Evolutionary conservation across 1,140 invertebrate species (phyloP), one percentile per base, ranked within the genome.

Genomic region (Euura lappo): DNA sequence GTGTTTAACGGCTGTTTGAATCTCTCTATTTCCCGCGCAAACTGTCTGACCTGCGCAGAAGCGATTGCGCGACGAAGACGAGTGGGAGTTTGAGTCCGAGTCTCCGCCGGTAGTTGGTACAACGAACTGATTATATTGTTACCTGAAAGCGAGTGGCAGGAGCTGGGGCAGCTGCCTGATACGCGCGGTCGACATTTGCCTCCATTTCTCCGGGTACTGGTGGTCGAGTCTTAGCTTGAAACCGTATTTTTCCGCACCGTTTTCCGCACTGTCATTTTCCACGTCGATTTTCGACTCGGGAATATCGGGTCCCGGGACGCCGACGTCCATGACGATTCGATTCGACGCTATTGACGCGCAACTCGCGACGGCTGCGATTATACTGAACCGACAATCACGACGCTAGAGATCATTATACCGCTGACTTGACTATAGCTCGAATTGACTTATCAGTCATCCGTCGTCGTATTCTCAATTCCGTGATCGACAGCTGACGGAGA

Each of bases 191-290:
- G 91, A 85, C 79, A 91, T 90, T 79, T 94, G 93, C 75, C 91
- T 90, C 80, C 93, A 91, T 85, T 92, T 92, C 80, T 95, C 90
- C 10, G 92, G 90, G 89, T 92, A 96, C 76, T 91, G 88, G 88
- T 96, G 93, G 85, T 95, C 90, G 75, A 96, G 87, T 76, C 89
- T 89, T 70, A 95, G 86, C 84, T 93, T 93, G 78, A 94, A 89
- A 10, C 94, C 93, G 81, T 90, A 91, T 78, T 91, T 89, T 47
- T 28, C 28, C 28, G 28, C 28, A 28, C 28, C 8, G 51, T 60
- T 60, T 60, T 11, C 10, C 51, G 51, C 10, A 8, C 51, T 0
- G 51, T 60, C 51, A 60, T 6, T 60, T 6, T 60, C 2, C 51
- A 28, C 51, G 51, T 5, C 6, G 51, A 6, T 3, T 60, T 60